Evolutionary conservation across 2,797 vertebrate species (phyloP).

Genomic region (Acipenser transmontanus): DNA sequence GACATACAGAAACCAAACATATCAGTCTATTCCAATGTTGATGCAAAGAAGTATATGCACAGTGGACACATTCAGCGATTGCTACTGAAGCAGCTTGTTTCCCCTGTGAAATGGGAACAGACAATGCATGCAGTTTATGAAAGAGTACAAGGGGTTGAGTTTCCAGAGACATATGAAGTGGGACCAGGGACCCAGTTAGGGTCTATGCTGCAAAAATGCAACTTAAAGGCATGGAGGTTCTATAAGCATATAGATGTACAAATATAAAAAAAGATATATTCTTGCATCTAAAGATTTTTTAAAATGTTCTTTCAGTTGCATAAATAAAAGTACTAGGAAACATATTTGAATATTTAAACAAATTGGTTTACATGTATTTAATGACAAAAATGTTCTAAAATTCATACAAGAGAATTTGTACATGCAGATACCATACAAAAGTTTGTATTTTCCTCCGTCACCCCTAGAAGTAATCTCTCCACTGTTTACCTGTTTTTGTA

Average conservation of each 20-base stretch:
- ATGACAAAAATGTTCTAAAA: no score
- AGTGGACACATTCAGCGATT: slow-evolving; percentile 58
- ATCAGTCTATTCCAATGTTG: slow-evolving; percentile 78
- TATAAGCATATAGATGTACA: slow-evolving; percentile 64
- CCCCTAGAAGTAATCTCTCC: no score
- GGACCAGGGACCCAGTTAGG: slow-evolving; percentile 86
- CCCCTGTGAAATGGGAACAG: slow-evolving; percentile 91
- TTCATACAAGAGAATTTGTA: no score
- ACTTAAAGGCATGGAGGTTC: slow-evolving; percentile 75
- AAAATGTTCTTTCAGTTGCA: no score
- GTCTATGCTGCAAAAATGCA: slow-evolving; percentile 71
- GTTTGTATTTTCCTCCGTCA: no score
- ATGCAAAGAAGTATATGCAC: slow-evolving; percentile 72
- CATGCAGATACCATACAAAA: no score
- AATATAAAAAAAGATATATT: no score
- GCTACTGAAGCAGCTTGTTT: slow-evolving; percentile 78
- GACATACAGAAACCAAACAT: slow-evolving; percentile 71
- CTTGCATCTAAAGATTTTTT: no score
- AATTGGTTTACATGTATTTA: no score
- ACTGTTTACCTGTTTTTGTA: no score
- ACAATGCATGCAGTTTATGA: slow-evolving; percentile 80
- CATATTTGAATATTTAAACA: no score
- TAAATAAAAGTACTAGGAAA: no score
- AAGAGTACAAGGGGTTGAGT: slow-evolving; percentile 62
- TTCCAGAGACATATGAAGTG: slow-evolving; percentile 81